phyloP scores from a whole-genome alignment of 2,888 invertebrate genomes.

The Julus scandinavius region DNA sequence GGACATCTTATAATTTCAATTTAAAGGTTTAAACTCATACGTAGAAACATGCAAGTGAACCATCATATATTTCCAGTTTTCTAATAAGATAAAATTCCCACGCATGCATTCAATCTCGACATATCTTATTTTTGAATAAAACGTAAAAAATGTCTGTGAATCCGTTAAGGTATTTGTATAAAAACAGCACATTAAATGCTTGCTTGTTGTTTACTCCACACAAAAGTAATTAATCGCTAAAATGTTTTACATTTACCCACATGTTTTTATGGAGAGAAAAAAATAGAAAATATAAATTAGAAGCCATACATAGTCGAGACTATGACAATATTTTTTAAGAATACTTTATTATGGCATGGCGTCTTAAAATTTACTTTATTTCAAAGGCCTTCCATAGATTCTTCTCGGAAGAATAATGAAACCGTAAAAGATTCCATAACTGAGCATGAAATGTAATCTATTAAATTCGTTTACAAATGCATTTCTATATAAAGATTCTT shows the following conservation, averaged over 20 bases:
- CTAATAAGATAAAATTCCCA: background rate
- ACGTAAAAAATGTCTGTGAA: background rate
- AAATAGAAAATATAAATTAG: background rate
- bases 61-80: background rate
- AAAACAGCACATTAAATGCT: no score
- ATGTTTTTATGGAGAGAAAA: no score
- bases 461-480: background rate
- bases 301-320: background rate
- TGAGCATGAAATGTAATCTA: background rate
- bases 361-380: background rate
- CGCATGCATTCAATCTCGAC: background rate
- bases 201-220: background rate
- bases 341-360: background rate
- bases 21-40: background rate
- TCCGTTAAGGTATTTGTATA: no score
- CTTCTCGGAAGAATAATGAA: background rate
- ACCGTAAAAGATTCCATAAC: background rate
- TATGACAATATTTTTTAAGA: background rate
- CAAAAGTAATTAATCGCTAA: background rate
- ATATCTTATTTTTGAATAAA: background rate
- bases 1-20: background rate
- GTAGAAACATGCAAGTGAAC: background rate
- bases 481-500: background rate
- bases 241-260: background rate
- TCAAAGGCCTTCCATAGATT: background rate